These are phyloP conservation scores for Trissolcus basalis DNA, from an alignment of 1,140 invertebrate species.

Conservation along the genomic window DNA sequence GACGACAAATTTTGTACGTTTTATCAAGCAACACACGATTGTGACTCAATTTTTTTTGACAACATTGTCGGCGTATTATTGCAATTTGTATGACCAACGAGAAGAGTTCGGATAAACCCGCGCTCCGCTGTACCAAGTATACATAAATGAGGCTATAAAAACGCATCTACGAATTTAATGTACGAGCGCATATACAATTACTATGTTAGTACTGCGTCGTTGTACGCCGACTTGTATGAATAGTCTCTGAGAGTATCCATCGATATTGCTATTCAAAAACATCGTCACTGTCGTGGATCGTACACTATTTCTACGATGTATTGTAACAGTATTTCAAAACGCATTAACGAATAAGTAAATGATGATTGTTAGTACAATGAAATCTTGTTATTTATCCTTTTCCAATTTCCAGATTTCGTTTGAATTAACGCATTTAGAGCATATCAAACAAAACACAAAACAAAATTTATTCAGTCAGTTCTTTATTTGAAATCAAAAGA, in stretches of 20 bases:
- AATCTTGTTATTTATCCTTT: too few species aligned
- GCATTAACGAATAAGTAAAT: constrained; percentile 70
- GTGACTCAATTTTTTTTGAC: constrained; percentile 49
- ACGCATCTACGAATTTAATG: constrained; percentile 56
- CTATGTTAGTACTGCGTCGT: constrained; percentile 34
- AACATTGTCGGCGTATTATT: constrained; percentile 46
- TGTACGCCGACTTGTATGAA: constrained; percentile 27
- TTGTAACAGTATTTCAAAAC: constrained; percentile 74
- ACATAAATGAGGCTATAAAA: constrained; percentile 59
- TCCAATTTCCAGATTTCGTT: too few species aligned
- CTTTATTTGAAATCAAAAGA: too few species aligned
- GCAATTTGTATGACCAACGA: constrained; percentile 51
- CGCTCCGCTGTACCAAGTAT: constrained; percentile 53
- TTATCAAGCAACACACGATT: constrained; percentile 20
- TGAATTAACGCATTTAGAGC: too few species aligned
- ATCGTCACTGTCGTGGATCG: constrained; percentile 59
- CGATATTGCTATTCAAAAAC: constrained; percentile 46
- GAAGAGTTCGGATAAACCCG: constrained; percentile 35
- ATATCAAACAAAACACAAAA: too few species aligned
- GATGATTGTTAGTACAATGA: constrained; percentile 67
- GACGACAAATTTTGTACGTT: constrained; percentile 44
- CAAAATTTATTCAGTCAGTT: too few species aligned
- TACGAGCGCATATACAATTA: constrained; percentile 43
- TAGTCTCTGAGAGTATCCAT: constrained; percentile 39
- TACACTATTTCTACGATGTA: constrained; percentile 74